Base-by-base conservation (phyloP, 2,797 vertebrate species). In the Hemibagrus guttatus region DNA sequence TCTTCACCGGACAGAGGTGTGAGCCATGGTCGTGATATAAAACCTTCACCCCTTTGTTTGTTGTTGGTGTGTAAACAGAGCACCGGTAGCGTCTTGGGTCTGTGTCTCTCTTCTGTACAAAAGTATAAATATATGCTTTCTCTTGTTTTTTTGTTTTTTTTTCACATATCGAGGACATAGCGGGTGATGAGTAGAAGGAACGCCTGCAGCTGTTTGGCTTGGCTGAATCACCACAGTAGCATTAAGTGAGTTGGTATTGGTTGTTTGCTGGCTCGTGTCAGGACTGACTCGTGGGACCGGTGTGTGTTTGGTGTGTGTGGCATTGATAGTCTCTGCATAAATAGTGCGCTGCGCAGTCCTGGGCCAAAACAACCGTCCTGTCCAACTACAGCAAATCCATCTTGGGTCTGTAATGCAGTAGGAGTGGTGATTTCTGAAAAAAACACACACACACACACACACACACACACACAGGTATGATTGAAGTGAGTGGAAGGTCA, bases 321-420 rank as follows among this genome's bases (percentile, higher is more conserved):
- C 91, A 89, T 92, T 97, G 96, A 96, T 96, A 95, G 96, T 97
- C 97, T 97, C 96, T 97, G 96, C 96, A 97, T 97, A 97, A 97
- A 96, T 94, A 92, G 92, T 91, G 88, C 81, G 87, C 90, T 86
- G 91, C 92, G 93, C 94, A 93, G 94, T 93, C 93, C 87, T 91
- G 92, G 91, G 95, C 95, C 94, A 90, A 89, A 93, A 83, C 93
- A 94, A 89, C 94, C 93, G 87, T 93, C 91, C 95, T 94, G 91
- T 94, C 95, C 95, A 86, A 93, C 95, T 97, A 99, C 97, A 99
- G 97, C 94, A 99, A 96, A 96, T 99, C 98, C 98, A 99, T 99
- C 96, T 99, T 99, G 93, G 98, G 98, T 97, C 98, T 98, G 97
- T 99, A 99, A 96, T 99, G 98, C 92, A 99, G 97, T 95, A 99